Conservation (phyloP, 2,113 vertebrate species). For the Cheirogaleus medius region DNA sequence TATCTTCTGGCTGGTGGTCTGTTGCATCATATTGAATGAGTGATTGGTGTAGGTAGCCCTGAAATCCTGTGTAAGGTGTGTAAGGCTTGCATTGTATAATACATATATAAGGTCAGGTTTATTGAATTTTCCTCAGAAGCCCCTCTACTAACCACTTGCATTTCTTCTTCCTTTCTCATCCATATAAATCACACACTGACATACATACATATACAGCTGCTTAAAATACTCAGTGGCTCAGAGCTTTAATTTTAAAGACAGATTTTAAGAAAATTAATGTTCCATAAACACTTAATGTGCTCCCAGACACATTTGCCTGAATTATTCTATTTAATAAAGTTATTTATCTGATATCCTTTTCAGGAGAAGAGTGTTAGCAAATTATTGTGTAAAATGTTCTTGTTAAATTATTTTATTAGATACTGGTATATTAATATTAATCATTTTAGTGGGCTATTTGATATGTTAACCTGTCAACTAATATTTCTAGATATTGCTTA, state of each 20-base stretch:
- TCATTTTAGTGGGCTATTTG: constrained; percentile 36
- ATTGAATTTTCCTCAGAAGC: neutral
- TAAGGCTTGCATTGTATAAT: neutral
- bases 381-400: constrained; percentile 8
- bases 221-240: neutral
- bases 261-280: constrained; percentile 9
- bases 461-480: neutral
- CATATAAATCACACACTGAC: neutral
- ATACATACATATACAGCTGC: neutral
- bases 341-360: constrained; percentile 24
- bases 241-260: constrained; percentile 26
- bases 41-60: neutral
- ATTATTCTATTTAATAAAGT: neutral
- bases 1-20: neutral
- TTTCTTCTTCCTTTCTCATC: neutral
- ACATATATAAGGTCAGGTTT: neutral
- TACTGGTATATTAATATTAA: constrained; percentile 9
- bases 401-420: constrained; percentile 48
- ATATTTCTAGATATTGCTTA: neutral
- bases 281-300: neutral
- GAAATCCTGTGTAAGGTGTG: neutral
- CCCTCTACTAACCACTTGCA: neutral
- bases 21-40: neutral
- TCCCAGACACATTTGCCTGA: neutral
- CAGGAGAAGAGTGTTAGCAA: constrained; percentile 19